phyloP scores from a whole-genome alignment of 2,888 invertebrate genomes.

The Drosophila helvetica region DNA sequence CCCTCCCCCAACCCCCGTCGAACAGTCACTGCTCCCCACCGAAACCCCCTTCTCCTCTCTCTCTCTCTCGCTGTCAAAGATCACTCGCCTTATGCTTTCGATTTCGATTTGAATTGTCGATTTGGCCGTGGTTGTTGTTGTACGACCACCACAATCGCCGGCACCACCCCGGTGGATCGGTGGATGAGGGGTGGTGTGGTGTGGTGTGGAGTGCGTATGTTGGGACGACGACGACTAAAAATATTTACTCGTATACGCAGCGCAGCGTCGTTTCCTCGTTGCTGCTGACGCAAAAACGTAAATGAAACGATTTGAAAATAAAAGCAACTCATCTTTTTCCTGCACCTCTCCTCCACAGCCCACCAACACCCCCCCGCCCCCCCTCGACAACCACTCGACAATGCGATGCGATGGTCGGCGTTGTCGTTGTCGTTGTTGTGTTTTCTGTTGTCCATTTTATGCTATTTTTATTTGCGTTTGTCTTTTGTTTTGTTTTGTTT shows the following conservation, averaged over 20 bases:
- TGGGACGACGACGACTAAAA: constrained; percentile 20
- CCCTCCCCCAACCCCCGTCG: not conserved
- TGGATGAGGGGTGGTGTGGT: constrained; percentile 10
- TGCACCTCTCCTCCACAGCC: constrained; percentile 8
- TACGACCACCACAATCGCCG: constrained; percentile 7
- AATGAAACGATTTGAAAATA: constrained; percentile 69
- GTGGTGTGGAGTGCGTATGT: constrained; percentile 31
- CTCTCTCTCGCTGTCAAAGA: not conserved
- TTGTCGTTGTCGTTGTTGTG: constrained; percentile 39
- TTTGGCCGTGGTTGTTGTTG: constrained; percentile 17
- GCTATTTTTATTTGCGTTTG: constrained; percentile 54
- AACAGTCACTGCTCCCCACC: not conserved
- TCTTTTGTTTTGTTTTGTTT: constrained; percentile 39
- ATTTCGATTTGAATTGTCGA: not conserved
- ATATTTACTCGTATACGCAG: constrained; percentile 38
- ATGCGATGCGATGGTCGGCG: not conserved
- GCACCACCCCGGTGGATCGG: not conserved
- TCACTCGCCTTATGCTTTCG: not conserved
- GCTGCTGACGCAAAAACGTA: constrained; percentile 68
- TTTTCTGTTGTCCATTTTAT: constrained; percentile 44
- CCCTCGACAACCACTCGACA: not conserved
- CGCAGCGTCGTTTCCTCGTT: constrained; percentile 47
- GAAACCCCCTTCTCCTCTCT: not conserved
- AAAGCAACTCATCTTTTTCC: constrained; percentile 63
- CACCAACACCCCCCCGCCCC: constrained; percentile 1